phyloP scores from a whole-genome alignment of 2,888 invertebrate genomes.

The Parelbella ahira region DNA sequence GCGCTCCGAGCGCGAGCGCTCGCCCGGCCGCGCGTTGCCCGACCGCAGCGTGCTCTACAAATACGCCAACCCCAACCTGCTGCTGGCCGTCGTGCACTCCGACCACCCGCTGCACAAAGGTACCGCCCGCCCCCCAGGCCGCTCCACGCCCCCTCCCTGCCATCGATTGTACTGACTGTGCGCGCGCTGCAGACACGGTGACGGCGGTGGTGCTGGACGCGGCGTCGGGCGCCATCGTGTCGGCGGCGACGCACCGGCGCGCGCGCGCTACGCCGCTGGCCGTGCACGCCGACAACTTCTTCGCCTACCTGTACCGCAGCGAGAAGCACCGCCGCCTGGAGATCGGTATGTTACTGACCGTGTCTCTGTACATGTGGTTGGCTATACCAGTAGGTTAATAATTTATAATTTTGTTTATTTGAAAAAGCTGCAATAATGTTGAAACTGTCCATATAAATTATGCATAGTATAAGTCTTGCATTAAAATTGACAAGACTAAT shows the following conservation, averaged over 20 bases:
- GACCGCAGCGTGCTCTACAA: constrained; percentile 99
- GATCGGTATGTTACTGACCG: constrained; percentile 78
- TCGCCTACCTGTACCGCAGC: constrained; percentile 96
- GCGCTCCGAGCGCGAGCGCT: constrained; percentile 89
- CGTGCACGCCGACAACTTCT: constrained; percentile 98
- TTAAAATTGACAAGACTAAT: too few species aligned
- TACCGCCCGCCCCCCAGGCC: too few species aligned
- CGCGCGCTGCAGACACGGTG: constrained; percentile 89
- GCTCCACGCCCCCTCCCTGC: too few species aligned
- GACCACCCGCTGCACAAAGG: too few species aligned
- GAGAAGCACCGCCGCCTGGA: constrained; percentile 96
- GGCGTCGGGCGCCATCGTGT: constrained; percentile 92
- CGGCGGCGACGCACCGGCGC: constrained; percentile 91
- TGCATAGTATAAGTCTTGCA: too few species aligned
- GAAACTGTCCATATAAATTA: too few species aligned
- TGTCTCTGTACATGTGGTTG: too few species aligned
- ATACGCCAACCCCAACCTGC: constrained; percentile 98
- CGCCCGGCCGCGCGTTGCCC: constrained; percentile 95
- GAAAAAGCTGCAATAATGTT: too few species aligned
- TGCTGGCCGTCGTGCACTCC: constrained; percentile 86
- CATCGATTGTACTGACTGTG: too few species aligned
- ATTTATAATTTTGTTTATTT: too few species aligned
- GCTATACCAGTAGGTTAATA: too few species aligned
- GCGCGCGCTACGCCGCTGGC: constrained; percentile 88
- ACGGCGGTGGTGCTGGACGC: constrained; percentile 94